Evolutionary conservation across 2,113 vertebrate species (phyloP), one percentile per base, ranked within the genome.

Genomic region (Varanus komodoensis): DNA sequence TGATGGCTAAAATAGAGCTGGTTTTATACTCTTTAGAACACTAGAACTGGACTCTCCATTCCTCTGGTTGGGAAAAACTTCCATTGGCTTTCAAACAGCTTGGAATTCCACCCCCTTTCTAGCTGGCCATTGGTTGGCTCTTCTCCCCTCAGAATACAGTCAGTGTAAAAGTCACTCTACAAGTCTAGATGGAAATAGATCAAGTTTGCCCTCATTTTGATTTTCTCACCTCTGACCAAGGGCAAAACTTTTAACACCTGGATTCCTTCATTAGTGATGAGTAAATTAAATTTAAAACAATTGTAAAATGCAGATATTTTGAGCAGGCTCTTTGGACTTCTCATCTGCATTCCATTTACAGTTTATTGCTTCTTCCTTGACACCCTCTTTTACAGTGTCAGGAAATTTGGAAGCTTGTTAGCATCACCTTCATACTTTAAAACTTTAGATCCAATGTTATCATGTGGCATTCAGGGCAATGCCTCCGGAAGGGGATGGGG

Each of bases 221-320:
- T 89, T 50, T 91, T 77, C 90, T 92, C 80, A 7, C 44, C 84
- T 89, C 27, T 21, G 54, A 25, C 94, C 92, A 95, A 95, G 94
- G 94, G 54, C 96, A 92, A 94, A 94, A 90, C 27, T 25, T 68
- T 12, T 54, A 85, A 93, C 91, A n/a, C 25, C 27, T 19, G 14
- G 8, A 0, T 44, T 25, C 44, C 29, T 86, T 27, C 17, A 27
- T 89, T 80, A 88, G 91, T 75, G 87, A 54, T 68, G 44, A 92
- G 84, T 73, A 85, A 79, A 88, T 91, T 25, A 81, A 61, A 88
- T 91, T 32, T 87, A 61, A 74, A 92, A 21, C 67, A 86, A 23
- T 79, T 84, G 79, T 87, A 64, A 84, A 38, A 34, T 0, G 0
- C 74, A 38, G 86, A n/a, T 32, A 73, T 64, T 54, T 78, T 57